These are phyloP conservation scores for Agriopis leucophaearia DNA, from an alignment of 2,888 invertebrate species.

Conservation along the genomic window DNA sequence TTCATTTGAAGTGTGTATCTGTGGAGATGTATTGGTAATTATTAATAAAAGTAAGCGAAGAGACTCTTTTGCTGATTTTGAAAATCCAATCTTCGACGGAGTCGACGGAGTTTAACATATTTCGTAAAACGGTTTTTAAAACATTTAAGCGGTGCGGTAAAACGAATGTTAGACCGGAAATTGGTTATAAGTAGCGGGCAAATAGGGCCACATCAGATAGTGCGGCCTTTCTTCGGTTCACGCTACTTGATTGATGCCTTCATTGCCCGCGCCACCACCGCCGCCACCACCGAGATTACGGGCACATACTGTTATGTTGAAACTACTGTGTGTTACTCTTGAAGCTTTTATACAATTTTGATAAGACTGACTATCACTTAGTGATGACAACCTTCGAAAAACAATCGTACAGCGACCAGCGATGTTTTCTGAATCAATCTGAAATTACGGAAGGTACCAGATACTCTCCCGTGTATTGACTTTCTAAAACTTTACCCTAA, in stretches of 20 bases:
- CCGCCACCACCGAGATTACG: constrained; percentile 4
- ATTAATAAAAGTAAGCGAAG: no score
- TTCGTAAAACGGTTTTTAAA: constrained; percentile 35
- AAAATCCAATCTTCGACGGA: constrained; percentile 20
- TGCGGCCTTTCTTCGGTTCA: constrained; percentile 71
- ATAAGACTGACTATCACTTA: background rate
- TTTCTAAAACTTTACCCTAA: constrained; percentile 26
- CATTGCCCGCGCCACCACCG: constrained; percentile 57
- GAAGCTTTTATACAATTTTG: background rate
- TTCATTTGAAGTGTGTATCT: no score
- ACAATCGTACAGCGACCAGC: background rate
- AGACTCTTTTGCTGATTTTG: background rate
- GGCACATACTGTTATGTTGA: background rate
- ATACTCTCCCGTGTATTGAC: constrained; percentile 4
- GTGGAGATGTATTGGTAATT: no score
- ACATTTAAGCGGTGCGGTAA: constrained; percentile 48
- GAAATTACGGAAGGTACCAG: background rate
- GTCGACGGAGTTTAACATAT: constrained; percentile 22
- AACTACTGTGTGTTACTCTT: background rate
- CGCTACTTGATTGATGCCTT: constrained; percentile 83
- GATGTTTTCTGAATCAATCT: background rate
- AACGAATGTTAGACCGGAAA: constrained; percentile 78
- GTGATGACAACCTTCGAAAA: background rate
- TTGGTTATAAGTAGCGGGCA: constrained; percentile 80
- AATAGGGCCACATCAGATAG: constrained; percentile 80